phyloP scores from a whole-genome alignment of 2,113 vertebrate genomes.

The Heptranchias perlo region DNA sequence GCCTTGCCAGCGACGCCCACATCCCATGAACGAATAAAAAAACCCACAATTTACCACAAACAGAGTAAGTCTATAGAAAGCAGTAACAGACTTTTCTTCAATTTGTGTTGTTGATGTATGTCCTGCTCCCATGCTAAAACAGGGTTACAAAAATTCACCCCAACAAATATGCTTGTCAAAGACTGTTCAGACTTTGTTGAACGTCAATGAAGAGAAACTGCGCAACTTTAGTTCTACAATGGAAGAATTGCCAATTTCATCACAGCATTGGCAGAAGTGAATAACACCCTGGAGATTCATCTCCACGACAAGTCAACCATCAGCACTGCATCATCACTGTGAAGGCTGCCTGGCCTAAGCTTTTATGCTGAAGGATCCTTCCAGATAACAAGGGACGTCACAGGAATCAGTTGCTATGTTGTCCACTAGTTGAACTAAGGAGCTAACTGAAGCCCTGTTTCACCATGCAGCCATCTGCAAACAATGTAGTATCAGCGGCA shows the following conservation, averaged over 20 bases:
- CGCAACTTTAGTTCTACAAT: neutral
- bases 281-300: neutral
- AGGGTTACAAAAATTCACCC: neutral
- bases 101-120: too few species aligned
- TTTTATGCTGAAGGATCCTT: neutral
- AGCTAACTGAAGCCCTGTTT: neutral
- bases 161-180: too few species aligned
- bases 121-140: too few species aligned
- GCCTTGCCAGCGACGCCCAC: too few species aligned
- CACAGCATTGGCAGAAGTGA: neutral
- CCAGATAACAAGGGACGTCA: neutral
- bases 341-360: neutral
- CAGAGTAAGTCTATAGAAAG: too few species aligned
- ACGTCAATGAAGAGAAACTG: neutral
- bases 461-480: neutral
- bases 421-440: neutral
- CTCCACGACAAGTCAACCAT: neutral
- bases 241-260: neutral
- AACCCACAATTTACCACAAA: too few species aligned
- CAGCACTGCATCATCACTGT: too few species aligned
- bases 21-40: too few species aligned
- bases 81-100: too few species aligned
- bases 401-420: neutral
- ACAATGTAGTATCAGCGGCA: too few species aligned
- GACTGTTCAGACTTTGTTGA: neutral